phyloP scores from a whole-genome alignment of 23 tunicate species.

The Botrylloides violaceus region DNA sequence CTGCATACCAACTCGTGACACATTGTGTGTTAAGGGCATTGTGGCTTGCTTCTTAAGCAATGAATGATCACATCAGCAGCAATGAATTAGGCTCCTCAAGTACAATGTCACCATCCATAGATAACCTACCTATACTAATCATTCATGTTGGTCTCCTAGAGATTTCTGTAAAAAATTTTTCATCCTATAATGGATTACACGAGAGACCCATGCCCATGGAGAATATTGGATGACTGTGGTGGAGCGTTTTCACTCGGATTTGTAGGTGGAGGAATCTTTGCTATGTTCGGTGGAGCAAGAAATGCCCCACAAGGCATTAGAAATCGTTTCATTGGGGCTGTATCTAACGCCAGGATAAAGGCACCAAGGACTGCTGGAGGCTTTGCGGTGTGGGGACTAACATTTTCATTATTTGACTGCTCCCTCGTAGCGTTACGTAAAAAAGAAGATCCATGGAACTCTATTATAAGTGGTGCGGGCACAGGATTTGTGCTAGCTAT shows the following conservation, averaged over 20 bases:
- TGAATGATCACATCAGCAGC: too few species aligned
- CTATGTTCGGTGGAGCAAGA: slow-evolving; percentile 73
- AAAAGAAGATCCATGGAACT: slow-evolving; percentile 96
- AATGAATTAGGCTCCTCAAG: too few species aligned
- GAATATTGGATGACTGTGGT: slow-evolving; percentile 96
- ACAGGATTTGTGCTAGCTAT: slow-evolving; percentile 91
- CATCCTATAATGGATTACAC: slow-evolving; percentile 78
- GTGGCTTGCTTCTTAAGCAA: too few species aligned
- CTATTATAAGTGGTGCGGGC: slow-evolving; percentile 84
- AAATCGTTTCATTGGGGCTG: slow-evolving; percentile 70
- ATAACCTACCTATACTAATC: too few species aligned
- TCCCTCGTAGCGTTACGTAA: slow-evolving; percentile 67
- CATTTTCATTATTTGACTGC: slow-evolving; percentile 91
- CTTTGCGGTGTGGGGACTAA: slow-evolving; percentile 96
- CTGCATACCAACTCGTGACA: too few species aligned
- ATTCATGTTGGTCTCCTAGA: too few species aligned
- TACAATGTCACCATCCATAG: too few species aligned
- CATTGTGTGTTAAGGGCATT: too few species aligned
- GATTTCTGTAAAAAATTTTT: too few species aligned
- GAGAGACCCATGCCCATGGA: slow-evolving; percentile 99
- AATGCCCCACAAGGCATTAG: slow-evolving; percentile 88
- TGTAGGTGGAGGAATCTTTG: slow-evolving; percentile 86
- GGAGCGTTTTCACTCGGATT: slow-evolving; percentile 95
- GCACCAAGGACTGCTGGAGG: slow-evolving; percentile 96
- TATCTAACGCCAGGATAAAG: slow-evolving; percentile 81